Conservation (phyloP, 2,888 invertebrate species). For the Tetramorium bicarinatum region DNA sequence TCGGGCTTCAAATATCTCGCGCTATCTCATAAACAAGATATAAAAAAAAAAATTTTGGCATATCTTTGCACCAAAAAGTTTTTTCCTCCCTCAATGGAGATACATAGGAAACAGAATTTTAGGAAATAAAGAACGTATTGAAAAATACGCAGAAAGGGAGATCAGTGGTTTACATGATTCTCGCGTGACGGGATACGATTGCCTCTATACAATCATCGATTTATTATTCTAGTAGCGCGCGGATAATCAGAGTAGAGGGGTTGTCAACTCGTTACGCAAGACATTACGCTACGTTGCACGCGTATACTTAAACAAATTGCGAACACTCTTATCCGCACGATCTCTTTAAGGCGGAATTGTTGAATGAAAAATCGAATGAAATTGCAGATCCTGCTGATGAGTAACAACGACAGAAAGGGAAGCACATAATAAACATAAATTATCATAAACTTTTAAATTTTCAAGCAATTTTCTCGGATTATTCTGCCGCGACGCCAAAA, state of each 20-base stretch:
- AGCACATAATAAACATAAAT: not conserved
- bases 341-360: not conserved
- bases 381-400: not conserved
- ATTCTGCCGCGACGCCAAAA: not conserved
- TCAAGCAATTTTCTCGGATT: not conserved
- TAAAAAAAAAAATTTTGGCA: not conserved
- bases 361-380: not conserved
- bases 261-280: slow-evolving; percentile 30
- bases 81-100: not conserved
- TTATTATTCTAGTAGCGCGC: slow-evolving; percentile 5
- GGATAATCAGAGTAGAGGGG: slow-evolving; percentile 4
- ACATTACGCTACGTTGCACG: not conserved
- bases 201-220: slow-evolving; percentile 4
- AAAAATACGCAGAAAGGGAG: not conserved
- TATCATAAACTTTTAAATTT: not conserved
- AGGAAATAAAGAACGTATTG: not conserved
- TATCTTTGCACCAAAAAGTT: not conserved
- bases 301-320: slow-evolving; percentile 14
- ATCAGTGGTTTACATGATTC: not conserved
- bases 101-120: too few relatives aligned
- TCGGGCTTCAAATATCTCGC: not conserved
- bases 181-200: slow-evolving; percentile 23
- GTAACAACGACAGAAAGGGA: not conserved
- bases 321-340: not conserved
- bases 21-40: not conserved